phyloP scores from a whole-genome alignment of 2,113 vertebrate species.

The Sialia sialis region DNA sequence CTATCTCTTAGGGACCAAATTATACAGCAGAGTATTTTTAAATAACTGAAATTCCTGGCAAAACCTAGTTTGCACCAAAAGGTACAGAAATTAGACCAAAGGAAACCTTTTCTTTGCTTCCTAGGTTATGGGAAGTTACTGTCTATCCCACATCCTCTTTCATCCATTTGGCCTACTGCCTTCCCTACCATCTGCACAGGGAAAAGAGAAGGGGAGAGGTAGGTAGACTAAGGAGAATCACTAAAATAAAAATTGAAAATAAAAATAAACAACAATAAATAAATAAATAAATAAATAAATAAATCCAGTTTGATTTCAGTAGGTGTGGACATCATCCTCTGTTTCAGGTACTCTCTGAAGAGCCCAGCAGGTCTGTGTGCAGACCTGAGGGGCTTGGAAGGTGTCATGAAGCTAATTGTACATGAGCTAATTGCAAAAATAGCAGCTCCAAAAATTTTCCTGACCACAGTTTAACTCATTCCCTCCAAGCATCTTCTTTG shows the following conservation, averaged over 20 bases:
- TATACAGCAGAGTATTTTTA: neutral
- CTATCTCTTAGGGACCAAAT: neutral
- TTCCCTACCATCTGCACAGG: neutral
- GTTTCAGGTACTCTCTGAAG: neutral
- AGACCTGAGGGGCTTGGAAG: neutral
- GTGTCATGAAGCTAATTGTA: neutral
- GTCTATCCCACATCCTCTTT: neutral
- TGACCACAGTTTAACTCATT: neutral
- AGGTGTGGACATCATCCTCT: neutral
- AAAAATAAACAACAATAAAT: too few species aligned
- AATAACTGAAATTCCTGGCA: neutral
- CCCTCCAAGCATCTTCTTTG: neutral
- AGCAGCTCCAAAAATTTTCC: neutral
- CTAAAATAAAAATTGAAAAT: neutral
- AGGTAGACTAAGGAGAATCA: neutral
- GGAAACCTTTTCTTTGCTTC: neutral
- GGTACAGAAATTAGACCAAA: neutral
- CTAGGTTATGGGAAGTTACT: neutral
- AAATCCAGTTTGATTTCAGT: neutral
- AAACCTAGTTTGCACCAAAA: neutral
- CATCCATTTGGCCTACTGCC: neutral
- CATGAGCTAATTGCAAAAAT: neutral
- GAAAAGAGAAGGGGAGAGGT: neutral
- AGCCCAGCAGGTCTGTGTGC: neutral
- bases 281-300: too few species aligned